Evolutionary conservation across 2,113 vertebrate species (phyloP).

Genomic region (Ploceus nigricollis): DNA sequence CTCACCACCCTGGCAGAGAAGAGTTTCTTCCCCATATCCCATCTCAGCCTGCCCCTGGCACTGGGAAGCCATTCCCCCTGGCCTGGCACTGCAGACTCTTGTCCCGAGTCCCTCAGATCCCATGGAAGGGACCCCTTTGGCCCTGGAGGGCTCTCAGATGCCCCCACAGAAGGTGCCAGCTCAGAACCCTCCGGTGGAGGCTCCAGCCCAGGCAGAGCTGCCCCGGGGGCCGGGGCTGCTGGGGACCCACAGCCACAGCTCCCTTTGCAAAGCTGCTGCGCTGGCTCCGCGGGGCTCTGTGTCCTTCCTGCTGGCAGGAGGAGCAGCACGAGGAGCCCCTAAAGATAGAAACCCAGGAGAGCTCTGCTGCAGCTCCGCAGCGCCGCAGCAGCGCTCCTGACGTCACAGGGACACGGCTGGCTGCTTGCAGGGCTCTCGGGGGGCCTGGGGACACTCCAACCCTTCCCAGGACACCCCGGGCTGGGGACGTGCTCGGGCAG

Average conservation of each 20-base stretch:
- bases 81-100: neutral
- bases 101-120: neutral
- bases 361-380: neutral
- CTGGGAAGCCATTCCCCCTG: neutral
- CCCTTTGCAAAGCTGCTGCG: neutral
- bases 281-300: neutral
- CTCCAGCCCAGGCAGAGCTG: neutral
- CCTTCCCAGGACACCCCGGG: neutral
- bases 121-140: rapidly evolving
- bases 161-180: neutral
- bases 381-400: neutral
- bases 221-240: rapidly evolving
- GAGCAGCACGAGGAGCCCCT: neutral
- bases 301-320: neutral
- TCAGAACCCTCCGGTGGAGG: neutral
- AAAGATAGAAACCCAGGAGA: neutral
- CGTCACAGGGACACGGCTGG: neutral
- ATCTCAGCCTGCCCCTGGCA: neutral
- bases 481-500: rapidly evolving
- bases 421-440: neutral
- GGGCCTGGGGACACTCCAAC: neutral
- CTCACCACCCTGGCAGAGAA: neutral
- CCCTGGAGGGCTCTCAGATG: neutral
- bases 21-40: neutral
- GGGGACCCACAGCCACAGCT: rapidly evolving